Percentiles rank a stretch among this genome's conserved stretches.
Conservation (phyloP, 2,797 vertebrate species). For the Podarcis siculus region DNA sequence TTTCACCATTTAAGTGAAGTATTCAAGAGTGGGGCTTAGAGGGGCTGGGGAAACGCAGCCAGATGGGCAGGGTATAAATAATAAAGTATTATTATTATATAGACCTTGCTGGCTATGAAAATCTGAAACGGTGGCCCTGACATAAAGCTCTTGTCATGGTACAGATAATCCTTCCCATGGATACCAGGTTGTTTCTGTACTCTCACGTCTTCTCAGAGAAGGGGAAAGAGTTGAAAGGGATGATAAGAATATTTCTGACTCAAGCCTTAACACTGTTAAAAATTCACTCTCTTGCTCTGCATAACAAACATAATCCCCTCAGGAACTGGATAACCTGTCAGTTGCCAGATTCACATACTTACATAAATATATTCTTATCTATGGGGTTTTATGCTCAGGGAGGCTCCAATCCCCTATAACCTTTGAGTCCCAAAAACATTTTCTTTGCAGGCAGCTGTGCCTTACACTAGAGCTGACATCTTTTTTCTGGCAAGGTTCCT, state of each 20-base stretch:
- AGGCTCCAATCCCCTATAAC: background rate
- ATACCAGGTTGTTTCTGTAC: background rate
- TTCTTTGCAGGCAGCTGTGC: background rate
- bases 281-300: background rate
- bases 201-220: background rate
- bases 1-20: background rate
- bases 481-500: background rate
- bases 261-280: background rate
- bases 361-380: background rate
- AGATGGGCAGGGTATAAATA: no score
- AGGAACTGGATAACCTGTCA: background rate
- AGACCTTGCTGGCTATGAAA: background rate
- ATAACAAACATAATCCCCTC: background rate
- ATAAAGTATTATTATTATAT: no score
- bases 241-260: slow-evolving; percentile 8
- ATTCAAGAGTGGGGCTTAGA: background rate
- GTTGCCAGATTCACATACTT: background rate
- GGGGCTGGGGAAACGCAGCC: no score
- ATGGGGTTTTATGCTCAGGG: background rate
- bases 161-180: background rate
- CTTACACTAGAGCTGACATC: background rate
- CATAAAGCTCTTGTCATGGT: background rate
- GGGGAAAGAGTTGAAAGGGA: background rate
- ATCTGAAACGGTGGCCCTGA: background rate
- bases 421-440: background rate